phyloP scores from a whole-genome alignment of 1,140 invertebrate species.

The Amphibalanus amphitrite region DNA sequence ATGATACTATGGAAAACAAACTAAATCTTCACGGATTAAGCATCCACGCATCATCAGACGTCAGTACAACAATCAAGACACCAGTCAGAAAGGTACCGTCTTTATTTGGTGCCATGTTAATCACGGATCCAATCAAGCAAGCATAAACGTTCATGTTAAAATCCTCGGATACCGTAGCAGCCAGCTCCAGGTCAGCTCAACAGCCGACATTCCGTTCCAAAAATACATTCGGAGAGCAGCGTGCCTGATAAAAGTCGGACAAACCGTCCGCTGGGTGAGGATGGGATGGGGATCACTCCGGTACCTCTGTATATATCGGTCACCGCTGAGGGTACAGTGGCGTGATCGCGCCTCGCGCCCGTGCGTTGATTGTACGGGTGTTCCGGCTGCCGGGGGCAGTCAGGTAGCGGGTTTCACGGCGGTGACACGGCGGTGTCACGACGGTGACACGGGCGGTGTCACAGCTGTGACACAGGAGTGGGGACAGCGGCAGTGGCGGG shows the following conservation, averaged over 20 bases:
- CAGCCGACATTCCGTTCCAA: neutral
- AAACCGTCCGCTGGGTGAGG: no score
- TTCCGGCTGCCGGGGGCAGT: neutral
- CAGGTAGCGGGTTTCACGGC: neutral
- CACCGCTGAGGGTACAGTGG: no score
- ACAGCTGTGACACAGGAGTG: neutral
- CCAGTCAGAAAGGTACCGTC: neutral
- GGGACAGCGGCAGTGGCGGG: neutral
- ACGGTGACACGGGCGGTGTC: neutral
- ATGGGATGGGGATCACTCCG: no score
- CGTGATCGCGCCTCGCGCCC: no score
- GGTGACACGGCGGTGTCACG: neutral
- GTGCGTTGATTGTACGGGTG: neutral
- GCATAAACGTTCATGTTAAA: neutral
- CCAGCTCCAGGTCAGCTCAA: neutral
- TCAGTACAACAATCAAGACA: neutral
- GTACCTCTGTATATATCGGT: no score
- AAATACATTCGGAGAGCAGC: neutral
- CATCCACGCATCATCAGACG: no score
- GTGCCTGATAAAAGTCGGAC: neutral
- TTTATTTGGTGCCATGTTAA: neutral
- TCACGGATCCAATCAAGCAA: neutral
- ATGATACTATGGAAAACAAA: no score
- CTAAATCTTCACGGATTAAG: no score
- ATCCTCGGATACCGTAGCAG: neutral